These are phyloP conservation scores for Plebejus melissa DNA, from an alignment of 2,888 invertebrate genomes.

Conservation along the genomic window DNA sequence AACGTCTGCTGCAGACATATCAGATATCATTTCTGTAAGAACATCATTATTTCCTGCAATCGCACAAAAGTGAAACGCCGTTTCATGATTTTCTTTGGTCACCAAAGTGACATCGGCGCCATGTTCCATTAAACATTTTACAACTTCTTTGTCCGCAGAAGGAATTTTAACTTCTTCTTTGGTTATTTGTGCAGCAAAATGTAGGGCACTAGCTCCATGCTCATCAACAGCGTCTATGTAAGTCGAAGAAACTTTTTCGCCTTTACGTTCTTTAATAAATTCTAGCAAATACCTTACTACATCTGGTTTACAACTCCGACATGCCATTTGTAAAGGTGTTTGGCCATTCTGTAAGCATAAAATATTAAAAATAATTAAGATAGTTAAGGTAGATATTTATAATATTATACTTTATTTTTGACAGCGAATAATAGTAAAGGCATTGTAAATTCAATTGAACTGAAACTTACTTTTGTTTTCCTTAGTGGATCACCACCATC, in stretches of 20 bases:
- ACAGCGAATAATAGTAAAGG: too few species aligned
- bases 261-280: slow-evolving; percentile 87
- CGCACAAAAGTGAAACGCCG: slow-evolving; percentile 97
- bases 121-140: slow-evolving; percentile 91
- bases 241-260: slow-evolving; percentile 87
- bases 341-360: slow-evolving; percentile 86
- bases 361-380: neutral
- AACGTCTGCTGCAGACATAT: slow-evolving; percentile 93
- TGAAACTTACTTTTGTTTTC: slow-evolving; percentile 88
- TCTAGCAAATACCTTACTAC: slow-evolving; percentile 92
- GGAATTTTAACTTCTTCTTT: slow-evolving; percentile 87
- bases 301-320: slow-evolving; percentile 90
- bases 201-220: slow-evolving; percentile 96
- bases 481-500: slow-evolving; percentile 96
- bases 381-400: neutral
- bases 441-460: slow-evolving; percentile 12
- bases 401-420: too few species aligned
- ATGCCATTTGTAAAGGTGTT: slow-evolving; percentile 96
- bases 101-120: slow-evolving; percentile 93
- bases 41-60: slow-evolving; percentile 97
- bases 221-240: slow-evolving; percentile 94
- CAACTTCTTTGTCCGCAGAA: slow-evolving; percentile 90
- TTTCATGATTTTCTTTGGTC: slow-evolving; percentile 93
- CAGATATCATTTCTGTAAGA: slow-evolving; percentile 94
- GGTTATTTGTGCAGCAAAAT: slow-evolving; percentile 94